phyloP scores from a whole-genome alignment of 37 sponge, comb jelly and placozoan species.

The Ianthella basta region DNA sequence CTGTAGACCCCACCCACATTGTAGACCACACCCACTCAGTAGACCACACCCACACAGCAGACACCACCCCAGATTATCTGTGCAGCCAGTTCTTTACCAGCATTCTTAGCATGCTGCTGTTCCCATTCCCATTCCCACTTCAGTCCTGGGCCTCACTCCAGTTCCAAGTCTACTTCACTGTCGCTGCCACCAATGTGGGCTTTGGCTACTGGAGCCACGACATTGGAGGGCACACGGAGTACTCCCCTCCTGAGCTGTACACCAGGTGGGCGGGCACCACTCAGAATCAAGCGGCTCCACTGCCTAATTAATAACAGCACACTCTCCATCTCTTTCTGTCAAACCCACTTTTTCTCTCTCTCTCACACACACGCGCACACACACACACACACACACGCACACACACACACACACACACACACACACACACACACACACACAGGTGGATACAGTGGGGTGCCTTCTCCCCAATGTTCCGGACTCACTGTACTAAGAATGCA shows the following conservation, averaged over 20 bases:
- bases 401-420: too few species aligned
- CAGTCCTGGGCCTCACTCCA: conserved; percentile 69
- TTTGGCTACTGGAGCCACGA: conserved; percentile 90
- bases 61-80: too few species aligned
- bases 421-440: too few species aligned
- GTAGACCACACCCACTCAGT: too few species aligned
- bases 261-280: conserved; percentile 35
- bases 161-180: conserved; percentile 80
- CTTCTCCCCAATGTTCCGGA: conserved; percentile 80
- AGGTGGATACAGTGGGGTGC: conserved; percentile 86
- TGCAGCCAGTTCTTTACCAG: too few species aligned
- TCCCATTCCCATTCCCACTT: too few species aligned
- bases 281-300: too few species aligned
- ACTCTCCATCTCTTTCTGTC: background rate
- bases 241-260: conserved; percentile 71
- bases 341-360: too few species aligned
- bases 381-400: background rate
- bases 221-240: conserved; percentile 68
- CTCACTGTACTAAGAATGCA: conserved; percentile 72
- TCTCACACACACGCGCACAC: background rate
- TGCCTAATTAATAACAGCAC: background rate
- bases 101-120: too few species aligned
- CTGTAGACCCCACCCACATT: too few species aligned
- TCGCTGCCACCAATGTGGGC: conserved; percentile 70
- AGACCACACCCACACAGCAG: too few species aligned